Conservation (phyloP, 2,797 vertebrate species). For the Sebastes itinus region DNA sequence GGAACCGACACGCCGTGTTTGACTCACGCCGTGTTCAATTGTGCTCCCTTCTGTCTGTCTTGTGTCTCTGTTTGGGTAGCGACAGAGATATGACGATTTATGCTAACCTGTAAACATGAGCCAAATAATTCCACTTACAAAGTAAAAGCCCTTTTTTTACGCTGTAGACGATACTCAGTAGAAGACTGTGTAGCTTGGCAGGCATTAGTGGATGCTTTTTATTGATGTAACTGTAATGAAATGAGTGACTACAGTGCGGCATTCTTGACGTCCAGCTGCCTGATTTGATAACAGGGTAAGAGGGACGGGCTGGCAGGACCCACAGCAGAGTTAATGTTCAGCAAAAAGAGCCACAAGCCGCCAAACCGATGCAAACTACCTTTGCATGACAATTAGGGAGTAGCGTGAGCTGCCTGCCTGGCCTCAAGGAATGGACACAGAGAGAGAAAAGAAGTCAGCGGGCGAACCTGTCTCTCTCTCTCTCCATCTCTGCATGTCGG, state of each 20-base stretch:
- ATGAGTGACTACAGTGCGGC: conserved; percentile 8
- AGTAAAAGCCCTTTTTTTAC: not conserved
- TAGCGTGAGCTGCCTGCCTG: conserved; percentile 25
- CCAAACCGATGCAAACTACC: conserved; percentile 49
- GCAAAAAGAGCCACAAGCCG: conserved; percentile 44
- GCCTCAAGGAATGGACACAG: conserved; percentile 36
- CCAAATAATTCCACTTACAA: not conserved
- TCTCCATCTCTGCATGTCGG: not conserved
- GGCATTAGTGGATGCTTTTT: conserved; percentile 5
- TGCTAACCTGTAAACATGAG: conserved; percentile 12
- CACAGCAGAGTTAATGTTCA: conserved; percentile 44
- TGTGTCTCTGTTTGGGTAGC: not conserved
- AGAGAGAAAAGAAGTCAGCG: conserved; percentile 9
- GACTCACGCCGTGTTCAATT: conserved; percentile 14
- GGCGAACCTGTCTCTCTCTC: not conserved
- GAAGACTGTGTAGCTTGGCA: not conserved
- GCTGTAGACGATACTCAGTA: not conserved
- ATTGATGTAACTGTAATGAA: conserved; percentile 38
- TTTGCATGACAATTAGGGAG: conserved; percentile 71
- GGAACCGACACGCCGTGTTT: conserved; percentile 22
- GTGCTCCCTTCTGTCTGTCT: conserved; percentile 1
- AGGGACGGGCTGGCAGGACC: conserved; percentile 23
- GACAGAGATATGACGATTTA: conserved; percentile 24
- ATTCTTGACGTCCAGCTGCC: conserved; percentile 40
- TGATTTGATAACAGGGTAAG: conserved; percentile 48